Percentiles rank a stretch among this genome's conserved stretches.
Conservation (phyloP, 30 jellyfish, hydroid and myxozoan species). For the Aurelia sp. region DNA sequence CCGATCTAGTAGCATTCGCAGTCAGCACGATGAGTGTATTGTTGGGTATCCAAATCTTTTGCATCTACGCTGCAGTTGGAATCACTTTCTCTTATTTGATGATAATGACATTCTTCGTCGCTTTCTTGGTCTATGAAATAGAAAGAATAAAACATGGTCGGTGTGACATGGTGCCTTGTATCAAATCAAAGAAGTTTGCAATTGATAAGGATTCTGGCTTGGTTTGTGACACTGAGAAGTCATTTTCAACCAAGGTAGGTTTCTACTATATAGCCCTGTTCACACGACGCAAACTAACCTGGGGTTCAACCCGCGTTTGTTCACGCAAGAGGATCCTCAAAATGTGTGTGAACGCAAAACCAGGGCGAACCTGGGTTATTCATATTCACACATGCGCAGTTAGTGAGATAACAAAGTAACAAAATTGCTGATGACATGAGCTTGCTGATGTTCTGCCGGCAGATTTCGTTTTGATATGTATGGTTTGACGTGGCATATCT, state of each 20-base stretch:
- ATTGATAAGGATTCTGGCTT: constrained; percentile 6
- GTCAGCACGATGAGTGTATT: constrained; percentile 72
- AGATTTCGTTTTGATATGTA: too few species aligned
- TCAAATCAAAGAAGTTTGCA: background rate
- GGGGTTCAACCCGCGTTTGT: too few species aligned
- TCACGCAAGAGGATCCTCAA: too few species aligned
- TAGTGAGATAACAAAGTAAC: too few species aligned
- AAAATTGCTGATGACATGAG: too few species aligned
- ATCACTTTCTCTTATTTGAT: constrained; percentile 43
- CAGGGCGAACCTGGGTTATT: too few species aligned
- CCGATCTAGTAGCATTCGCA: constrained; percentile 86
- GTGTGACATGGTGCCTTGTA: constrained; percentile 58
- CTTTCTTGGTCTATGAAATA: constrained; percentile 55
- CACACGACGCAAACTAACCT: too few species aligned
- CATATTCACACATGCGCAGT: too few species aligned
- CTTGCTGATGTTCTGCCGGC: too few species aligned
- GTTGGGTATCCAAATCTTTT: constrained; percentile 74
- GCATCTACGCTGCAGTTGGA: constrained; percentile 79
- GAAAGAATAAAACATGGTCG: constrained; percentile 63
- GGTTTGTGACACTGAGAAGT: background rate
- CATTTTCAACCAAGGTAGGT: background rate
- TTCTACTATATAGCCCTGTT: too few species aligned
- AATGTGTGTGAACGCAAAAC: too few species aligned
- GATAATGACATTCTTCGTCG: constrained; percentile 68
- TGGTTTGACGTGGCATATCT: too few species aligned